phyloP scores from a whole-genome alignment of 92 coral and sea anemone species.

The Epizoanthus stellaris region DNA sequence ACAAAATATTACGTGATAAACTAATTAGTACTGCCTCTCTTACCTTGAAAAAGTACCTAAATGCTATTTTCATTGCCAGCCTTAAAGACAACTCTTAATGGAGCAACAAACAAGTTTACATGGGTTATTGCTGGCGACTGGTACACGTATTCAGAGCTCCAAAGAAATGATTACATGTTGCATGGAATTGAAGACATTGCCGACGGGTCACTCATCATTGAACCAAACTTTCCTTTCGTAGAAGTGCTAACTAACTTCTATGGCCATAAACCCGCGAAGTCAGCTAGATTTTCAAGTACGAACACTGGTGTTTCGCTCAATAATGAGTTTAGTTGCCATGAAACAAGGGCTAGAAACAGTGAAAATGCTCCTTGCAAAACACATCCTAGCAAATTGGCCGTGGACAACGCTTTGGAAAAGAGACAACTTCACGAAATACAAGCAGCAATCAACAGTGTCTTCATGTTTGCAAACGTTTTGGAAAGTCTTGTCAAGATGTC shows the following conservation, averaged over 20 bases:
- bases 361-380: neutral
- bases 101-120: constrained; percentile 22
- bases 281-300: neutral
- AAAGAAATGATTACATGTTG: neutral
- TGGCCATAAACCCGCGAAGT: constrained; percentile 10
- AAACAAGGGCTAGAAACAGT: neutral
- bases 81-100: neutral
- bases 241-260: constrained; percentile 58
- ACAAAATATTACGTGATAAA: neutral
- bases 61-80: neutral
- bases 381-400: neutral
- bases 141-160: neutral
- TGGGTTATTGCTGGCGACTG: constrained; percentile 70
- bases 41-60: too few relatives aligned
- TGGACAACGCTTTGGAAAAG: neutral
- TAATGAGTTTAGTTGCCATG: constrained; percentile 1
- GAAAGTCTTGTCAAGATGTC: constrained; percentile 29
- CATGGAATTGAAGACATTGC: constrained; percentile 31
- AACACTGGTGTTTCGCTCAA: neutral
- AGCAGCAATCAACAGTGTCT: constrained; percentile 70
- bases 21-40: neutral
- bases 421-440: constrained; percentile 55
- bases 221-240: constrained; percentile 66
- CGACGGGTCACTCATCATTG: constrained; percentile 47
- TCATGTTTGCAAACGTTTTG: constrained; percentile 61